These are phyloP conservation scores for Drosophila elegans DNA, from an alignment of 1,140 invertebrate genomes.

Conservation along the genomic window DNA sequence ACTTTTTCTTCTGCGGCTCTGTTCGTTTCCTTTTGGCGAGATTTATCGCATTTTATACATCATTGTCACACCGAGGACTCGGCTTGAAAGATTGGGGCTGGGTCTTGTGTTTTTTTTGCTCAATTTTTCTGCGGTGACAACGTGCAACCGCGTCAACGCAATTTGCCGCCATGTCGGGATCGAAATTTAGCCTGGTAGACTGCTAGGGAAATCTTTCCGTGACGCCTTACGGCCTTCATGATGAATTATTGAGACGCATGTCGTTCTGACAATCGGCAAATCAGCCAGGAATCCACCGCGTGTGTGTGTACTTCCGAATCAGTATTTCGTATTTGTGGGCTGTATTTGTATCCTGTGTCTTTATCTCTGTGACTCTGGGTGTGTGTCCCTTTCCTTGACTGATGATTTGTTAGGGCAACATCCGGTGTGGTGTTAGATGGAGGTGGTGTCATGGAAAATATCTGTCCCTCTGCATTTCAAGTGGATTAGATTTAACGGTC, in stretches of 20 bases:
- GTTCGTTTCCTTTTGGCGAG: conserved; percentile 51
- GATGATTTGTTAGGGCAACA: conserved; percentile 57
- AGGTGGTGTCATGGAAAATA: not conserved
- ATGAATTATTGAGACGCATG: conserved; percentile 81
- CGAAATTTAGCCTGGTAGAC: conserved; percentile 26
- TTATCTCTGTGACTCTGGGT: conserved; percentile 21
- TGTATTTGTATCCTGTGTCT: conserved; percentile 20
- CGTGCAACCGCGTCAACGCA: conserved; percentile 75
- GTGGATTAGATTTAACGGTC: conserved; percentile 72
- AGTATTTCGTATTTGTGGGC: conserved; percentile 13
- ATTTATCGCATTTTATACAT: conserved; percentile 81
- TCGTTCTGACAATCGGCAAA: conserved; percentile 77
- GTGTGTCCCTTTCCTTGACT: conserved; percentile 45
- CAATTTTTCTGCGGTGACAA: conserved; percentile 69
- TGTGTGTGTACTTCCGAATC: conserved; percentile 2
- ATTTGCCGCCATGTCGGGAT: conserved; percentile 77
- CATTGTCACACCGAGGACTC: conserved; percentile 73
- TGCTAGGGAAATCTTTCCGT: conserved; percentile 31
- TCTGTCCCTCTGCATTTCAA: conserved; percentile 32
- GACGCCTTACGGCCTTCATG: conserved; percentile 65
- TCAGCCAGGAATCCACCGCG: conserved; percentile 52
- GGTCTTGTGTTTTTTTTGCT: conserved; percentile 19
- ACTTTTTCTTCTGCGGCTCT: conserved; percentile 36
- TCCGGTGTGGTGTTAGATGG: not conserved
- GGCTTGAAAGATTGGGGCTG: conserved; percentile 16